A percentile compares a stretch with the other conserved stretches of the same genome.
These are phyloP conservation scores for Thereva unica DNA, from an alignment of 2,888 invertebrate species.

Conservation along the genomic window DNA sequence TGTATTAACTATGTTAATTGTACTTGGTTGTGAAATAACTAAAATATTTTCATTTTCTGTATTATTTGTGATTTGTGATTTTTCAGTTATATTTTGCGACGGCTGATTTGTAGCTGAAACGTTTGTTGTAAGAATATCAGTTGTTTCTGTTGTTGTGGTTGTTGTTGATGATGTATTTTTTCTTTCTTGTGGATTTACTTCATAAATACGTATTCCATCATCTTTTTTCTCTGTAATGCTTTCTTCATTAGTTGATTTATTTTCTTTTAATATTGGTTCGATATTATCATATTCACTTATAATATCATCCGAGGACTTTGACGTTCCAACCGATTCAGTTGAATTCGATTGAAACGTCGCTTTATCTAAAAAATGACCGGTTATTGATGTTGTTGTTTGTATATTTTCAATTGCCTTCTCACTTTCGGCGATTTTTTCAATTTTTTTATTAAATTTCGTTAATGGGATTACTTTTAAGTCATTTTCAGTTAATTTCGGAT, in stretches of 20 bases:
- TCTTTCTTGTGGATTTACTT: not conserved
- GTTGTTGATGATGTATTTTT: too few relatives aligned
- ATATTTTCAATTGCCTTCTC: slow-evolving; percentile 26
- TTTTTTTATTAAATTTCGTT: slow-evolving; percentile 25
- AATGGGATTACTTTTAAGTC: slow-evolving; percentile 44
- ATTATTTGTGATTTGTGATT: too few relatives aligned
- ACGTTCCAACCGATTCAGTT: slow-evolving; percentile 43
- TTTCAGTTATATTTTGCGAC: too few relatives aligned
- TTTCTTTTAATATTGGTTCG: not conserved
- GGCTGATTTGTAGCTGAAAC: too few relatives aligned
- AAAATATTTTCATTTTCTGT: too few relatives aligned
- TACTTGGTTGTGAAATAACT: too few relatives aligned
- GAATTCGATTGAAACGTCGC: slow-evolving; percentile 45
- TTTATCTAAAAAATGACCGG: slow-evolving; percentile 46
- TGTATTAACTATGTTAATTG: slow-evolving; percentile 9
- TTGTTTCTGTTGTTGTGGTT: too few relatives aligned
- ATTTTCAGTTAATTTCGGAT: slow-evolving; percentile 34
- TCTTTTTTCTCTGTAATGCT: slow-evolving; percentile 19
- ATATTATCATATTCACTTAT: slow-evolving; percentile 13
- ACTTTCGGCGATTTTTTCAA: slow-evolving; percentile 24
- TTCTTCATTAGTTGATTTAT: slow-evolving; percentile 21
- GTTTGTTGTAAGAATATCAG: too few relatives aligned
- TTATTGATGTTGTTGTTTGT: slow-evolving; percentile 21
- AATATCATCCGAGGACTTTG: slow-evolving; percentile 39
- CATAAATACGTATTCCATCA: slow-evolving; percentile 4